Conservation (phyloP, 2,113 vertebrate genomes). For the Oxyura jamaicensis region DNA sequence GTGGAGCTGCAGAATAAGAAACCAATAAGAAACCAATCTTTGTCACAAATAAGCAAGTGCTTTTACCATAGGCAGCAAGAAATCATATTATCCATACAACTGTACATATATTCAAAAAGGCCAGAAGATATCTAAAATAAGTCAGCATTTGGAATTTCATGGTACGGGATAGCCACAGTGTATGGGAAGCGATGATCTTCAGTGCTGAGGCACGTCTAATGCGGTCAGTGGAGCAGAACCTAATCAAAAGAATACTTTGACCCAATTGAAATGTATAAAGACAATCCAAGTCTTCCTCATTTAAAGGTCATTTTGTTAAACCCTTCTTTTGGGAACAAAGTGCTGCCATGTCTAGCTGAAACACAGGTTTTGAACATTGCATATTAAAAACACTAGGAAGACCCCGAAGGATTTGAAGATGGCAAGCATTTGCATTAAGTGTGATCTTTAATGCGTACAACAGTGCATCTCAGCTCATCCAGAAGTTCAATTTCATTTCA, state of each 20-base stretch:
- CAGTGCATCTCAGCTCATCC: constrained; percentile 39
- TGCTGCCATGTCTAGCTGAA: constrained; percentile 62
- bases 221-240: constrained; percentile 28
- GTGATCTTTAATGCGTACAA: constrained; percentile 68
- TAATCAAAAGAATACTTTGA: constrained; percentile 35
- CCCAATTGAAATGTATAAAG: constrained; percentile 24
- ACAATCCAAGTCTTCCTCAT: constrained; percentile 35
- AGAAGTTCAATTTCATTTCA: constrained; percentile 39
- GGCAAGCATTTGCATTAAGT: constrained; percentile 58
- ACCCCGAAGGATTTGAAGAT: constrained; percentile 65
- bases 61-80: background rate
- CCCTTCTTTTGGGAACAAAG: constrained; percentile 71
- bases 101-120: background rate
- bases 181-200: background rate
- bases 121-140: background rate
- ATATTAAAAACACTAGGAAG: constrained; percentile 51
- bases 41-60: background rate
- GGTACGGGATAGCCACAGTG: constrained; percentile 1
- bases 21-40: background rate
- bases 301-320: constrained; percentile 64
- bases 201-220: constrained; percentile 27
- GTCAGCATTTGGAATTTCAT: background rate
- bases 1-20: background rate
- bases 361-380: constrained; percentile 45
- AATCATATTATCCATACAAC: background rate